Percentiles rank a stretch among this genome's conserved stretches.
phyloP scores from a whole-genome alignment of 2,888 invertebrate genomes.

The Archips xylosteana region DNA sequence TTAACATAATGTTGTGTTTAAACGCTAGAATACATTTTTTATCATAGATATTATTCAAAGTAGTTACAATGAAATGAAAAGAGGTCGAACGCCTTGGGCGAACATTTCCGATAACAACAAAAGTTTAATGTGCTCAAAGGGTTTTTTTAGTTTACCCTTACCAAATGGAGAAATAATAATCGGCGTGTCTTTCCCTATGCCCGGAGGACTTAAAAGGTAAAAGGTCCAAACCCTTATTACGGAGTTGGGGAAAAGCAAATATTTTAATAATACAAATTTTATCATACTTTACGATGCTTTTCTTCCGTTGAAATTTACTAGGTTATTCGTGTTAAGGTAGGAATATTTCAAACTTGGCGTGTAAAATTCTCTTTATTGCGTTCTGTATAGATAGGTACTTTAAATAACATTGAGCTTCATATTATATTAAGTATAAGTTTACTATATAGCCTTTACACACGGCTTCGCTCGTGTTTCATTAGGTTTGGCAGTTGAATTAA shows the following conservation, averaged over 20 bases:
- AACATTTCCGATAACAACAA: slow-evolving; percentile 43
- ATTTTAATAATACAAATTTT: slow-evolving; percentile 43
- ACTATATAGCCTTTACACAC: too few species aligned
- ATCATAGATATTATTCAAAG: background rate
- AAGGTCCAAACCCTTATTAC: slow-evolving; percentile 45
- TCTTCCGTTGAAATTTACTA: background rate
- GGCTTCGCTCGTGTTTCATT: too few species aligned
- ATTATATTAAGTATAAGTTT: background rate
- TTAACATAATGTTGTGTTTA: background rate
- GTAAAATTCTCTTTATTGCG: background rate
- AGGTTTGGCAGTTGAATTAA: too few species aligned
- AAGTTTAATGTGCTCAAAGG: slow-evolving; percentile 45
- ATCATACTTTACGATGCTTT: slow-evolving; percentile 28
- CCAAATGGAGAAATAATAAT: slow-evolving; percentile 46
- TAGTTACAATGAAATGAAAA: slow-evolving; percentile 3
- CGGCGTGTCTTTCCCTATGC: slow-evolving; percentile 41
- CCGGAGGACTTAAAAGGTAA: slow-evolving; percentile 44
- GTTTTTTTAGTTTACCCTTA: slow-evolving; percentile 41
- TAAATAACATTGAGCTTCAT: background rate
- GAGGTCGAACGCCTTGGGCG: slow-evolving; percentile 24
- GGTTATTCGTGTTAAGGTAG: background rate
- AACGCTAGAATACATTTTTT: background rate
- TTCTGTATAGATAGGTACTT: background rate
- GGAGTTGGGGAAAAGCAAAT: slow-evolving; percentile 43
- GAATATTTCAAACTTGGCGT: background rate